A percentile compares a stretch with the other conserved stretches of the same genome.
Evolutionary conservation across 2,888 invertebrate species (phyloP).

Genomic region (Ischnus inquisitorius): DNA sequence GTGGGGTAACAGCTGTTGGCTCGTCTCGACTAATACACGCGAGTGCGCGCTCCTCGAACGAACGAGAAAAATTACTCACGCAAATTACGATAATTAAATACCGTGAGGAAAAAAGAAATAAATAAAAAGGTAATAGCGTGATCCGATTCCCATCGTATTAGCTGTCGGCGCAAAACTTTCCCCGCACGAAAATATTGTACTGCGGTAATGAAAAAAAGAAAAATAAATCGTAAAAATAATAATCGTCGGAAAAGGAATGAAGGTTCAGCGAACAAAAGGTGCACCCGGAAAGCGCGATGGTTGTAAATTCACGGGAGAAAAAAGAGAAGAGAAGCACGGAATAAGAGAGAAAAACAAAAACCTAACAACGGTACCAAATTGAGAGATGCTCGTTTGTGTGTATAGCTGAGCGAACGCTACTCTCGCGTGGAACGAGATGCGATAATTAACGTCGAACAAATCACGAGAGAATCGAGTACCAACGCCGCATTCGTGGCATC

Average conservation of each 20-base stretch:
- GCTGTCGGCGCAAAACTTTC: conserved; percentile 2
- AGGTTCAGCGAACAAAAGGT: conserved; percentile 27
- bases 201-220: background rate
- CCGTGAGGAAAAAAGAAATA: background rate
- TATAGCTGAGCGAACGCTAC: background rate
- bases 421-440: background rate
- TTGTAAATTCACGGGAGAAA: background rate
- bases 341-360: background rate
- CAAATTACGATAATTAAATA: background rate
- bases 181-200: conserved; percentile 20
- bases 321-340: background rate
- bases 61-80: background rate
- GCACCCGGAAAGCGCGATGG: background rate
- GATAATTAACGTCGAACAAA: conserved; percentile 42
- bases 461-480: conserved; percentile 53
- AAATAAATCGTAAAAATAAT: background rate
- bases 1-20: conserved; percentile 40
- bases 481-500: conserved; percentile 14
- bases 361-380: background rate
- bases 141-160: background rate
- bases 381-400: conserved; percentile 1
- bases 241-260: background rate
- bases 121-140: background rate
- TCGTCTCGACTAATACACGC: background rate
- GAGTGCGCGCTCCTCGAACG: background rate